Percentiles rank a stretch among this genome's conserved stretches.
Conservation (phyloP, 2,888 invertebrate species). For the Ormyrus thymus region DNA sequence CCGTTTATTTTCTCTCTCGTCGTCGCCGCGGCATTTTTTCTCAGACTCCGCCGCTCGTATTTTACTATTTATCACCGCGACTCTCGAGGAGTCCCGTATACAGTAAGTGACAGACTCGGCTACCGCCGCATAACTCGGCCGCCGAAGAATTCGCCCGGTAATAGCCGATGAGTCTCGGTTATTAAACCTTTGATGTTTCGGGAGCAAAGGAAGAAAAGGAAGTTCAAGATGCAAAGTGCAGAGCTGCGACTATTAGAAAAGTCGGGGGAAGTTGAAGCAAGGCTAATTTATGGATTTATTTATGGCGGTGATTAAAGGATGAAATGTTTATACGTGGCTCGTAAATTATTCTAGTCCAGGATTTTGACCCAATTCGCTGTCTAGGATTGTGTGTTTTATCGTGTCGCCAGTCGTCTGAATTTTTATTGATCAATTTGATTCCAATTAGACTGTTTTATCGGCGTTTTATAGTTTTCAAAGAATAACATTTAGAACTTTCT, state of each 20-base stretch:
- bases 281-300: slow-evolving; percentile 37
- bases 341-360: slow-evolving; percentile 29
- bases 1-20: slow-evolving; percentile 12
- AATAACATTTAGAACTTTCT: too few relatives aligned
- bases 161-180: slow-evolving; percentile 66
- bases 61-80: slow-evolving; percentile 51
- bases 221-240: too few relatives aligned
- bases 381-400: background rate
- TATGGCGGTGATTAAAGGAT: slow-evolving; percentile 35
- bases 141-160: slow-evolving; percentile 73
- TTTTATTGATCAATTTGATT: too few relatives aligned
- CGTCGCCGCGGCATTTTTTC: background rate
- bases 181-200: slow-evolving; percentile 59
- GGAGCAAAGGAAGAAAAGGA: too few relatives aligned
- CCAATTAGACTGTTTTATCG: too few relatives aligned
- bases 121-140: slow-evolving; percentile 53
- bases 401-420: too few relatives aligned
- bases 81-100: slow-evolving; percentile 24
- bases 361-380: slow-evolving; percentile 25
- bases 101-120: slow-evolving; percentile 55
- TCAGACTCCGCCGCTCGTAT: slow-evolving; percentile 21
- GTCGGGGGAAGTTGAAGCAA: background rate
- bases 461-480: too few relatives aligned
- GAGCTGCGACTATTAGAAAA: background rate
- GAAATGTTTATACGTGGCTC: slow-evolving; percentile 25